phyloP scores from a whole-genome alignment of 2,113 vertebrate species.

The Pyxicephalus adspersus region DNA sequence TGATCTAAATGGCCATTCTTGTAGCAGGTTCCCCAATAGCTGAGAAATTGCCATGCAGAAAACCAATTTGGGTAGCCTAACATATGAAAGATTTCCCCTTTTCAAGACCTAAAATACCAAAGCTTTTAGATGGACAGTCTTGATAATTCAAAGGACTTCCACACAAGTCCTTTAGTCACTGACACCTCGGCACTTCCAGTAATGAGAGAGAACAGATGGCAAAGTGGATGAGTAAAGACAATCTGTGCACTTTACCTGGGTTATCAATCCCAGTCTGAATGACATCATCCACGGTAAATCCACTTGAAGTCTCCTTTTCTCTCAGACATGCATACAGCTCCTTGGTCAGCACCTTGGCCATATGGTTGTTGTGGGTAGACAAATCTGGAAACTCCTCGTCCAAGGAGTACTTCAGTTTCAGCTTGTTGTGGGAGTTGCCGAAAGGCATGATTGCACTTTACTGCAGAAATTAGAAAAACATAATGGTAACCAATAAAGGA shows the following conservation, averaged over 20 bases:
- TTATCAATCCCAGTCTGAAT: conserved; percentile 86
- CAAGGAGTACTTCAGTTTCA: conserved; percentile 79
- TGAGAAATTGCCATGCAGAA: too few relatives aligned
- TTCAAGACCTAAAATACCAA: too few relatives aligned
- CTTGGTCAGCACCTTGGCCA: conserved; percentile 76
- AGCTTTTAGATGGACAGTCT: too few relatives aligned
- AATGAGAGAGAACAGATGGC: conserved; percentile 42
- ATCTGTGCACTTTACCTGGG: conserved; percentile 70
- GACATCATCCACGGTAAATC: conserved; percentile 78
- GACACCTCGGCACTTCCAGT: conserved; percentile 19
- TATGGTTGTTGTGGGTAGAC: conserved; percentile 90
- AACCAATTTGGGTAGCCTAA: too few relatives aligned
- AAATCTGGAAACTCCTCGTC: conserved; percentile 90
- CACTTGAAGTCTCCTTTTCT: conserved; percentile 70
- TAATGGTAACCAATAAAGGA: background rate
- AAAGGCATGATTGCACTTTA: conserved; percentile 89
- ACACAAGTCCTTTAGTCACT: too few relatives aligned
- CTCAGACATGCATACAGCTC: conserved; percentile 74
- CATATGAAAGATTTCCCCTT: too few relatives aligned
- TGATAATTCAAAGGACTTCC: too few relatives aligned
- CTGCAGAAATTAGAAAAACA: conserved; percentile 63
- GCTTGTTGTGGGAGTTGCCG: conserved; percentile 89
- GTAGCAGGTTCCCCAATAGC: too few relatives aligned
- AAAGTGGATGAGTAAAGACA: conserved; percentile 25
- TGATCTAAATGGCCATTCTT: too few relatives aligned